Evolutionary conservation across 2,888 invertebrate species (phyloP), one percentile per base, ranked within the genome.

Genomic region (Eumacrocentrus americanus): DNA sequence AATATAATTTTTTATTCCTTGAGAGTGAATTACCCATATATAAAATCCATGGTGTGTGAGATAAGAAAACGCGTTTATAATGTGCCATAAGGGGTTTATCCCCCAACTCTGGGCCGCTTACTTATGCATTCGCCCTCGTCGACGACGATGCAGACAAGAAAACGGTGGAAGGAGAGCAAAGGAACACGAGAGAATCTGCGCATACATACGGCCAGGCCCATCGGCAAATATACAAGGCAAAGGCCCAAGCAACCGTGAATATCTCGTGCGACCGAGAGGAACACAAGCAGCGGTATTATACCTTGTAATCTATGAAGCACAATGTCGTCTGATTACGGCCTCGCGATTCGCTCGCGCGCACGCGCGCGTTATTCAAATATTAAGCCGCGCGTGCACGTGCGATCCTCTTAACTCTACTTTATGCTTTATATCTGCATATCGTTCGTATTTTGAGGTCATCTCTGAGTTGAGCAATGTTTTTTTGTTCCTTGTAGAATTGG

Each of bases 311-410:
- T 74, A 71, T 68, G 67, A 63, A 63, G 64, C 68, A 73, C 76
- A 73, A 75, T 75, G 75, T 75, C 70, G 69, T 58, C 70, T 74
- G 75, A 75, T 75, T 75, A 71, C 71, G 72, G 70, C 64, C 62
- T 65, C 65, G 61, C 23, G 23, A 52, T 52, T 60, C 37, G 23
- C 29, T 47, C 51, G 37, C 37, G 38, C 34, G 37, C 73, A 74
- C 75, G 73, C 72, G 67, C 66, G 67, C n/a, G n/a, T 72, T 73
- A 76, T 76, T 76, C 70, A 74, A 74, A 75, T 75, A 70, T 72
- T 69, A 70, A 66, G 68, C 51, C 54, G 23, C 56, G 42, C 37
- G 58, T 12, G 34, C 42, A 53, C 53, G 55, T 50, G 53, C 34
- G 48, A n/a, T 51, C 29, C 9, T 29, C 29, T 6, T 29, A 29